Conservation (phyloP, 2,797 vertebrate genomes). For the Sebastes matsubarae region DNA sequence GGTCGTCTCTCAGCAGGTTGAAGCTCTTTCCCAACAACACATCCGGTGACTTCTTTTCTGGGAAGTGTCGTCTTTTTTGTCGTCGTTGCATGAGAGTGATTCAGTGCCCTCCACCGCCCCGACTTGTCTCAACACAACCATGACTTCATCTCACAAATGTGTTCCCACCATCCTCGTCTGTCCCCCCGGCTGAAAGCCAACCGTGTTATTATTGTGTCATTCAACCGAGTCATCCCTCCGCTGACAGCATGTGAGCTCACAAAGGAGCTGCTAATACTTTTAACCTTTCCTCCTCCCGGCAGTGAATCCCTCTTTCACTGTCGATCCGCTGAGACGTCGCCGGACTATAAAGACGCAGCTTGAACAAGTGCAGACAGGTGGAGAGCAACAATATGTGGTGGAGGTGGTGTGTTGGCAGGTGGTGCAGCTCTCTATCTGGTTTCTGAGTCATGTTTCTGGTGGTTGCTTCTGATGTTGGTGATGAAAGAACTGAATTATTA, state of each 20-base stretch:
- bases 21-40: not conserved
- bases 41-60: not conserved
- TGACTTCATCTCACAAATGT: conserved; percentile 72
- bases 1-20: not conserved
- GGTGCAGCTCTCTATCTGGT: conserved; percentile 19
- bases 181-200: conserved; percentile 39
- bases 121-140: conserved; percentile 63
- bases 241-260: conserved; percentile 48
- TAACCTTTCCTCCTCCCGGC: not conserved
- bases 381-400: not conserved
- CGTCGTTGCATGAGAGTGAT: conserved; percentile 46
- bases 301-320: conserved; percentile 19
- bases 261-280: conserved; percentile 40
- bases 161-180: conserved; percentile 42
- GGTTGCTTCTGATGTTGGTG: not conserved
- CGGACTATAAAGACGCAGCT: conserved; percentile 14
- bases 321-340: not conserved
- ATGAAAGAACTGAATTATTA: not conserved
- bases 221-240: conserved; percentile 34
- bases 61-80: conserved; percentile 26
- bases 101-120: conserved; percentile 41
- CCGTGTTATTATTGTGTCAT: conserved; percentile 63
- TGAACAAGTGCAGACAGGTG: conserved; percentile 42
- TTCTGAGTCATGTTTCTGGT: conserved; percentile 14
- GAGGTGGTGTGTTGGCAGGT: conserved; percentile 17